Evolutionary conservation across 1,140 invertebrate species (phyloP), one percentile per base, ranked within the genome.

Genomic region (Liolophura sinensis): DNA sequence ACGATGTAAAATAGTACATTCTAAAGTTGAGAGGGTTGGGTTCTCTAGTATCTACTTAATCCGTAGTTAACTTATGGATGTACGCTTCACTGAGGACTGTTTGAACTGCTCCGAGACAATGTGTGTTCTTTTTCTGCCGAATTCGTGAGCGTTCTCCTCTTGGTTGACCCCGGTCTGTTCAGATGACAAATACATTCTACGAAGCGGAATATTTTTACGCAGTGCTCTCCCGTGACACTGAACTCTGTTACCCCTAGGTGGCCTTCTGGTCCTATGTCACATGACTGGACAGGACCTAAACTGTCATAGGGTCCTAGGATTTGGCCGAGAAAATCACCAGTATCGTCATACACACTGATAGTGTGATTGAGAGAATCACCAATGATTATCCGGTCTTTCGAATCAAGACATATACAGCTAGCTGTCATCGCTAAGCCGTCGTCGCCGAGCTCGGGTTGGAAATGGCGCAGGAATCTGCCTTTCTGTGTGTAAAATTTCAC

Each of bases 191-290:
- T 65, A 65, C 81, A 83, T 16, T 73, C 56, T n/a, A 71, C 64
- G 60, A 79, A 83, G 7, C 81, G 67, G 61, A 80, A 82, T 61
- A 83, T 79, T 67, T 82, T 83, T 12, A 81, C 16, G 50, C 75
- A 78, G 64, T 83, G 81, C 12, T 73, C 70, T 55, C 78, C 78
- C 12, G 73, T 65, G 54, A 77, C 50, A 52, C 75, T 76, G 64
- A 72, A 80, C 58, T 83, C 81, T 14, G 78, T 70, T 0, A 64
- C 66, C 11, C 81, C 73, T 31, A 83, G 46, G 59, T 83, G 81
- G 52, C 81, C 81, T 67, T 83, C 80, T 27, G 74, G 77, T 58
- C 79, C 79, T 15, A 80, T 60, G 57, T 72, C 72, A 59, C 78
- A 73, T 58, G 78, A 61, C 64, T 82, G 76, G 27, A 81, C 64